A percentile compares a stretch with the other conserved stretches of the same genome.
Evolutionary conservation across 2,797 vertebrate species (phyloP).

Genomic region (Sebastes variabilis): DNA sequence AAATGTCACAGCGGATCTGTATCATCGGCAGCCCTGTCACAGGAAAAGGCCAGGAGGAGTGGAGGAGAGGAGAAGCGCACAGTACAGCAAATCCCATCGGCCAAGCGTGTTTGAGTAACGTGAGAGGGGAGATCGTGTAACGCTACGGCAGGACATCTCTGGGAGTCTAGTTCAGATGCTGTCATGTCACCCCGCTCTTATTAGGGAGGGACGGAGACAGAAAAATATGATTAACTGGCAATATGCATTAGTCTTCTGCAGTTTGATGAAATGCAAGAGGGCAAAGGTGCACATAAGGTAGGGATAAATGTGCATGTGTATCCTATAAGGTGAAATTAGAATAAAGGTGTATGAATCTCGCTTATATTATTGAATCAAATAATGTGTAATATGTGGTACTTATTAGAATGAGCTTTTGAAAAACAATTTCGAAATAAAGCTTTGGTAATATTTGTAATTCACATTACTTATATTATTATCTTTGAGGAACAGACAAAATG

Average conservation of each 20-base stretch:
- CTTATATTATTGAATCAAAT: not conserved
- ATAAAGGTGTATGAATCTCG: not conserved
- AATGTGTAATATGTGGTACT: not conserved
- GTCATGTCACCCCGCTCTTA: constrained; percentile 46
- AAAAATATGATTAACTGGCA: constrained; percentile 56
- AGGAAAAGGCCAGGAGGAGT: constrained; percentile 72
- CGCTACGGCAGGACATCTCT: constrained; percentile 40
- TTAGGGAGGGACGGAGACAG: constrained; percentile 32
- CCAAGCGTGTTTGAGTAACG: constrained; percentile 55
- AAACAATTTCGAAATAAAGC: not conserved
- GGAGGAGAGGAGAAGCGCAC: constrained; percentile 40
- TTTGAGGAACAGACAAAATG: not conserved
- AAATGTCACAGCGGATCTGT: constrained; percentile 82
- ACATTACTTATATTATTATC: not conserved
- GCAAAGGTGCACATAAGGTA: constrained; percentile 9
- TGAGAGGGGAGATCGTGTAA: constrained; percentile 46
- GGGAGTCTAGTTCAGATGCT: constrained; percentile 45
- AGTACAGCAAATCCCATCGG: constrained; percentile 62
- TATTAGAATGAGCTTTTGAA: not conserved
- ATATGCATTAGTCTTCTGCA: constrained; percentile 38
- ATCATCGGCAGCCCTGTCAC: constrained; percentile 78
- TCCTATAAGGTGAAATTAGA: not conserved
- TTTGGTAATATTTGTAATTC: not conserved
- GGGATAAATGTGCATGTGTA: not conserved
- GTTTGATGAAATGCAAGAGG: constrained; percentile 37